These are phyloP conservation scores for Helicorthomorpha holstii DNA, from an alignment of 1,140 invertebrate species.

Conservation along the genomic window DNA sequence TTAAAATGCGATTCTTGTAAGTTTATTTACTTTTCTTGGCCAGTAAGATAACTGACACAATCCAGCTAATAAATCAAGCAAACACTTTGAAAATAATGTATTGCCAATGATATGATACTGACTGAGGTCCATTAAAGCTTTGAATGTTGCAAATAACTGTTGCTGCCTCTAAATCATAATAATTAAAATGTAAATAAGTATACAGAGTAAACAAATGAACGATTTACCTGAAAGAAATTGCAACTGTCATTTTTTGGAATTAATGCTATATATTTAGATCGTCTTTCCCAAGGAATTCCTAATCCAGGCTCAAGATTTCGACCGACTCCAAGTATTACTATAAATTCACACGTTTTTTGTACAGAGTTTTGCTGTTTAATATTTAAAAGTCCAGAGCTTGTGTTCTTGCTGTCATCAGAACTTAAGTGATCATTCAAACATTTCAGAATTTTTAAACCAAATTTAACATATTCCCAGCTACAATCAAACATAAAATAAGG, in stretches of 20 bases:
- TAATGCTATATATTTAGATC: no score
- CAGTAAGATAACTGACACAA: constrained; percentile 50
- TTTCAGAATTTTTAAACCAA: background rate
- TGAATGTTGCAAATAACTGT: constrained; percentile 19
- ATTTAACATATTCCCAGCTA: constrained; percentile 9
- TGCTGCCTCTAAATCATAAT: constrained; percentile 29
- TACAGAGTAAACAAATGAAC: no score
- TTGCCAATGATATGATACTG: constrained; percentile 23
- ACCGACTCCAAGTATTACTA: constrained; percentile 41
- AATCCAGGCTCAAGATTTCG: constrained; percentile 44
- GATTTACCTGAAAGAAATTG: no score
- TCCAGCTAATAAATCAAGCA: constrained; percentile 37
- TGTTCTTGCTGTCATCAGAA: background rate
- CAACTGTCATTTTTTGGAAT: no score
- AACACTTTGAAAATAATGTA: constrained; percentile 24
- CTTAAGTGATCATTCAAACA: background rate
- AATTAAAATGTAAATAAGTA: no score
- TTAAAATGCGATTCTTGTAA: no score
- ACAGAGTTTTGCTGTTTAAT: constrained; percentile 23
- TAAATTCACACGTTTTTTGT: constrained; percentile 32
- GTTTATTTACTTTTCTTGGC: constrained; percentile 34
- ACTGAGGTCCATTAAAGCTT: constrained; percentile 23
- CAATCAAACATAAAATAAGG: no score
- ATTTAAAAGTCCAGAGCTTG: constrained; percentile 18
- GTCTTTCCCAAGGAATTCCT: constrained; percentile 31